Evolutionary conservation across 2,888 invertebrate genomes (phyloP).

Genomic region (Lapara coniferarum): DNA sequence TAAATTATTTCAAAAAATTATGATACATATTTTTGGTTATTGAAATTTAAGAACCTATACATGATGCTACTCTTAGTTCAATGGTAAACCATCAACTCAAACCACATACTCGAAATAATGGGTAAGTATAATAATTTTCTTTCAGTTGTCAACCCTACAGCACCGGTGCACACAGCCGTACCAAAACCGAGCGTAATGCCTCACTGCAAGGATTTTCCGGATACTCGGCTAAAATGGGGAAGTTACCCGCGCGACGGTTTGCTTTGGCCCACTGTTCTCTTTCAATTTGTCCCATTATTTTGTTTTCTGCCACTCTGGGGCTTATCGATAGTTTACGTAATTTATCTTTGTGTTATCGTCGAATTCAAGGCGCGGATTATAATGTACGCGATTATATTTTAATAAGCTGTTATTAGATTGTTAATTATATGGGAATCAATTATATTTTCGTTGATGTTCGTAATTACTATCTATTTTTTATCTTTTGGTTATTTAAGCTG

Average conservation of each 20-base stretch:
- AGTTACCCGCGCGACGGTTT: constrained; percentile 35
- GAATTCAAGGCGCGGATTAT: constrained; percentile 7
- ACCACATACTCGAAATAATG: too few relatives aligned
- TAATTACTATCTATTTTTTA: neutral
- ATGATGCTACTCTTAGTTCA: too few relatives aligned
- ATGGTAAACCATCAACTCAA: too few relatives aligned
- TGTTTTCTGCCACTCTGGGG: constrained; percentile 2
- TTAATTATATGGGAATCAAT: neutral
- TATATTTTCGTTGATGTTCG: neutral
- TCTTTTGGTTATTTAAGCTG: neutral
- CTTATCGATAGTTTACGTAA: constrained; percentile 12
- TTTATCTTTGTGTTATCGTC: neutral
- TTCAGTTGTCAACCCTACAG: constrained; percentile 32
- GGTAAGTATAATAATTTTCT: neutral
- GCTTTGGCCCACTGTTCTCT: constrained; percentile 10
- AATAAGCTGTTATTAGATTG: neutral
- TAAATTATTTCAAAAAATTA: too few relatives aligned
- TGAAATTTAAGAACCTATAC: too few relatives aligned
- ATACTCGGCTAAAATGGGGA: constrained; percentile 36
- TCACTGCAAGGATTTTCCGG: constrained; percentile 40
- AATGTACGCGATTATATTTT: neutral
- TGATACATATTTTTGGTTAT: too few relatives aligned
- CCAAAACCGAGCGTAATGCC: constrained; percentile 40
- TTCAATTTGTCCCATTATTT: constrained; percentile 17
- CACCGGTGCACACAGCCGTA: constrained; percentile 34